Evolutionary conservation across 2,113 vertebrate genomes (phyloP), one percentile per base, ranked within the genome.

Genomic region (Choloepus hoffmanni): DNA sequence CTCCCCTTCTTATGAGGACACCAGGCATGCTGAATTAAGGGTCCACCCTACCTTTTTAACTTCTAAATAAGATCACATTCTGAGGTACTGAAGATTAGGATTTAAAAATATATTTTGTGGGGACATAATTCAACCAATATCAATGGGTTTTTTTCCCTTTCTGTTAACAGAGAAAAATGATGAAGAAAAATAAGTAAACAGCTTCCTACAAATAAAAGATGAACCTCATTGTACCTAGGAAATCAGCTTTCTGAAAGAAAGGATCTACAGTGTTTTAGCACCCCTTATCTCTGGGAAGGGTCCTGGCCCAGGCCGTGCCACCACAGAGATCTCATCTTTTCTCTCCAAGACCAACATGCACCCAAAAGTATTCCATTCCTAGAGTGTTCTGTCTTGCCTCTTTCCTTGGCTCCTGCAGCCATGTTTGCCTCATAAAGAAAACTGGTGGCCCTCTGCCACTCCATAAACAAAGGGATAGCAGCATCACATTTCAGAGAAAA

Each of bases 401-500:
- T 87, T 72, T 55, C 16, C 67, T 68, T 40, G 28, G 50, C 50
- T 72, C 18, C 68, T 78, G 36, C 67, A 30, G 28, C n/a, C 45
- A 24, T 3, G 10, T 85, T 76, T 83, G 79, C 67, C 43, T 50
- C 45, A 16, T 33, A 77, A 77, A 77, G 45, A 50, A 53, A 4
- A 4, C 50, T 19, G 3, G 13, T 70, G 77, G 36, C 81, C 7
- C 15, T 70, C 92, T 81, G 77, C 77, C 77, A 76, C 45, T 62
- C 60, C 40, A 23, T 76, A 86, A 84, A 58, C 50, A 85, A 92
- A 96, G 43, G 79, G 79, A 88, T 5, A 33, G 40, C 53, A 70
- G 82, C n/a, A 28, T 90, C 5, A 18, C 74, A 87, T 90, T 92
- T 90, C 85, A 95, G 60, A 77, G 50, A 85, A 93, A 87, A 92